Base-by-base conservation (phyloP, 2,888 invertebrate genomes). In the Fragum fragum region DNA sequence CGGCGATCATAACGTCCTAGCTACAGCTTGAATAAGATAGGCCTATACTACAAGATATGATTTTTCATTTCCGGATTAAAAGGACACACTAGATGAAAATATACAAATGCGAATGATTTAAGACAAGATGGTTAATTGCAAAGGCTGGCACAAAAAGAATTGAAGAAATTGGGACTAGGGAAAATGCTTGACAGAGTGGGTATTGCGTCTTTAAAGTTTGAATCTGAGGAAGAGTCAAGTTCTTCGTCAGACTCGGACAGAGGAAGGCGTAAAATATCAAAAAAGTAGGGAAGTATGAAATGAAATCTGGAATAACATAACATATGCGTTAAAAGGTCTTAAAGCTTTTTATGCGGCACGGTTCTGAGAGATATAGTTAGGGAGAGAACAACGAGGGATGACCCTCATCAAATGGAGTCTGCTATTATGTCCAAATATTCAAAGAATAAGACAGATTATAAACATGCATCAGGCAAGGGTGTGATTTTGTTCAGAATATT, bases 401-500 rank as follows among this genome's bases (percentile, higher is more conserved):
- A 61, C 26, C n/a, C 61, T 61, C 61, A 61, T 11, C n/a, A 16
- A 16, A 29, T 61, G 14, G 61, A 61, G 18, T 26, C 61, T 5
- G 61, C 61, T 7, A 61, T 29, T 61, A 3, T 61, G 29, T 29
- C 18, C 1, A 61, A 61, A 29, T 61, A 61, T 61, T 28, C 29
- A 16, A 61, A 29, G 18, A 61, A 61, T 29, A 61, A 29, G n/a
- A 5, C 32, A 11, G 14, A 6, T 61, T 61, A 14, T 18, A 32
- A 16, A 9, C 6, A 29, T 2, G 7, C 11, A 5, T 29, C 21
- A 29, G 28, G 32, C 5, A 16, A 26, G 61, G 32, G 32, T 61
- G 16, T 61, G 61, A 29, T 29, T 18, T 47, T 47, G 47, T n/a
- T 47, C 47, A 3, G 47, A 47, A 18, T 47, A 18, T 47, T 3